A percentile compares a stretch with the other conserved stretches of the same genome.
Evolutionary conservation across 2,888 invertebrate species (phyloP).

Genomic region (Archips crataeganus): DNA sequence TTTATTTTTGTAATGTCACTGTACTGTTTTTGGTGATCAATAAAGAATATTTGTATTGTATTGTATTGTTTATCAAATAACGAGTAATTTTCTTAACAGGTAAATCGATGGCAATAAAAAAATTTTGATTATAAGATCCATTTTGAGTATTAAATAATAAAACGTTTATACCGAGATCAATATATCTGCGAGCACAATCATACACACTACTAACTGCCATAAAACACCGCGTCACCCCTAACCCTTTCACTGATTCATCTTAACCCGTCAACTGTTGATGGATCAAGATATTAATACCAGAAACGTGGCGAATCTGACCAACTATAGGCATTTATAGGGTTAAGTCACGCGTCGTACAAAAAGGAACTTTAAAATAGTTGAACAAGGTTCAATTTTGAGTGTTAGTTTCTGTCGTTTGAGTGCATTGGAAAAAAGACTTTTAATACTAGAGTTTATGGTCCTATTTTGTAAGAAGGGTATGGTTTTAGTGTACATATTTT

Average conservation of each 20-base stretch:
- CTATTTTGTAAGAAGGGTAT: not conserved
- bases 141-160: not conserved
- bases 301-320: conserved; percentile 83
- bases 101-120: no score
- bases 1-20: no score
- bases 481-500: conserved; percentile 9
- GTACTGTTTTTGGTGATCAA: no score
- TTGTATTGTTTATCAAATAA: no score
- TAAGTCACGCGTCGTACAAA: not conserved
- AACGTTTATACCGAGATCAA: conserved; percentile 17
- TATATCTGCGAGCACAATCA: conserved; percentile 44
- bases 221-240: conserved; percentile 54
- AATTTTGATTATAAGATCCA: not conserved
- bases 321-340: conserved; percentile 68
- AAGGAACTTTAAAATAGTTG: not conserved
- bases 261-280: conserved; percentile 81
- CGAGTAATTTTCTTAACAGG: no score
- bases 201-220: conserved; percentile 44
- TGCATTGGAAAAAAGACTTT: not conserved
- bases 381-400: not conserved
- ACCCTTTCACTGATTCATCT: conserved; percentile 79
- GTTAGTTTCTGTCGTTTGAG: not conserved
- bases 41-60: no score
- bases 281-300: conserved; percentile 84
- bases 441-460: not conserved